Conservation (phyloP, 2,797 vertebrate genomes). For the Lateolabrax maculatus region DNA sequence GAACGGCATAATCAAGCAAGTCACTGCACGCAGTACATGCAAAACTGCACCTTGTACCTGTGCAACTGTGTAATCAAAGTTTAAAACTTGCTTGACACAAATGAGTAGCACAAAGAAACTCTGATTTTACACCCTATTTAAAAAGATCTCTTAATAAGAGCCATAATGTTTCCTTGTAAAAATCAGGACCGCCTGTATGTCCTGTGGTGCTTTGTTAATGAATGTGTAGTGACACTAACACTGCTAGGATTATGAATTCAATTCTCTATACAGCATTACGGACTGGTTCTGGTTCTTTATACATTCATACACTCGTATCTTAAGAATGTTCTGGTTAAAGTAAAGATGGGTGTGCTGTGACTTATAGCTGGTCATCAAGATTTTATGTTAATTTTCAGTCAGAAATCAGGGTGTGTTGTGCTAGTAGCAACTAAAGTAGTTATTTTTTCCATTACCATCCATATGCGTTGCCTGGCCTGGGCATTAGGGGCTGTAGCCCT, state of each 20-base stretch:
- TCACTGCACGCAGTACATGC: constrained; percentile 7
- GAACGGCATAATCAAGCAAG: constrained; percentile 55
- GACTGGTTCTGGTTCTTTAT: too few species aligned
- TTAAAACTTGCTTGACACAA: constrained; percentile 33
- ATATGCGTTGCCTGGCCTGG: too few species aligned
- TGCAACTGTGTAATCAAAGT: constrained; percentile 24
- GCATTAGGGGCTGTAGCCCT: too few species aligned
- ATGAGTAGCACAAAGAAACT: constrained; percentile 17
- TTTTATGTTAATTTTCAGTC: too few species aligned
- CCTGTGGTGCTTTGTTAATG: constrained; percentile 6
- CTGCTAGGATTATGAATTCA: not conserved
- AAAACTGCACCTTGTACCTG: constrained; percentile 27
- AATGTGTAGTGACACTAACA: not conserved
- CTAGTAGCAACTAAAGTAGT: too few species aligned
- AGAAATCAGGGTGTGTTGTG: too few species aligned
- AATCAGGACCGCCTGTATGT: not conserved
- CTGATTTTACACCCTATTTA: constrained; percentile 1
- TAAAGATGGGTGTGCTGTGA: too few species aligned
- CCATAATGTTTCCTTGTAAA: not conserved
- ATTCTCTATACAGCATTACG: not conserved
- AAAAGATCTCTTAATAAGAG: constrained; percentile 6
- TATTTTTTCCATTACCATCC: too few species aligned
- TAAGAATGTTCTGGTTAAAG: too few species aligned
- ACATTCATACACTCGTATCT: too few species aligned
- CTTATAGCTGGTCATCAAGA: too few species aligned